These are phyloP conservation scores for Diplogasteroides magnus DNA, from an alignment of 1,140 invertebrate species.

Conservation along the genomic window DNA sequence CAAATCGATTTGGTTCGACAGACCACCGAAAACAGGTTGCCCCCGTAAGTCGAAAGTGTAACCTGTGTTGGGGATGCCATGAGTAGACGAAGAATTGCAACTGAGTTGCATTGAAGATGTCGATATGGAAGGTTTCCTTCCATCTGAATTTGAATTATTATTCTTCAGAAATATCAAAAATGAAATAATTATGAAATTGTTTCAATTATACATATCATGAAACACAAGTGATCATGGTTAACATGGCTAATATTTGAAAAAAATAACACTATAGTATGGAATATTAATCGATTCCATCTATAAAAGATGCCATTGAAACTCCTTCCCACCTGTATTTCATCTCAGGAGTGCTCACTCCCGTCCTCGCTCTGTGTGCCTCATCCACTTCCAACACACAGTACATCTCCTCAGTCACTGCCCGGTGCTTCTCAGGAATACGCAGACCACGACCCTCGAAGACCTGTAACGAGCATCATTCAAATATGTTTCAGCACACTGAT, in stretches of 20 bases:
- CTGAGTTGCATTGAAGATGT: constrained; percentile 85
- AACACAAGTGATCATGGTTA: too few species aligned
- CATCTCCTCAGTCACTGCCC: constrained; percentile 59
- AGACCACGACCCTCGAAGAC: constrained; percentile 52
- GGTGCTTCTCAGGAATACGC: constrained; percentile 47
- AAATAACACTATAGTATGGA: too few species aligned
- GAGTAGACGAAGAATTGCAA: constrained; percentile 93
- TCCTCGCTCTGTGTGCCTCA: constrained; percentile 89
- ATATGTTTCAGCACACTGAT: too few species aligned
- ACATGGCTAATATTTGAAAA: too few species aligned
- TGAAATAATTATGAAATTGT: too few species aligned
- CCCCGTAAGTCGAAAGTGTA: too few species aligned
- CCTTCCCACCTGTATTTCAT: constrained; percentile 98
- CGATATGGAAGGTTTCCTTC: constrained; percentile 97
- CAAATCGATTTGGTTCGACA: too few species aligned
- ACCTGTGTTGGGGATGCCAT: constrained; percentile 62
- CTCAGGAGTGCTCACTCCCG: constrained; percentile 68
- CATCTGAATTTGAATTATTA: constrained; percentile 69
- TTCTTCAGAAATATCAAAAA: too few species aligned
- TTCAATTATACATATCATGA: too few species aligned
- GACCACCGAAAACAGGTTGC: too few species aligned
- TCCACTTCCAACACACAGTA: constrained; percentile 91
- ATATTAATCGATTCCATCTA: too few species aligned
- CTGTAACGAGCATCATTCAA: constrained; percentile 26
- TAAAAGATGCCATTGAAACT: too few species aligned